Base-by-base conservation (phyloP, 2,888 invertebrate species). In the Acanthosepion esculentum region DNA sequence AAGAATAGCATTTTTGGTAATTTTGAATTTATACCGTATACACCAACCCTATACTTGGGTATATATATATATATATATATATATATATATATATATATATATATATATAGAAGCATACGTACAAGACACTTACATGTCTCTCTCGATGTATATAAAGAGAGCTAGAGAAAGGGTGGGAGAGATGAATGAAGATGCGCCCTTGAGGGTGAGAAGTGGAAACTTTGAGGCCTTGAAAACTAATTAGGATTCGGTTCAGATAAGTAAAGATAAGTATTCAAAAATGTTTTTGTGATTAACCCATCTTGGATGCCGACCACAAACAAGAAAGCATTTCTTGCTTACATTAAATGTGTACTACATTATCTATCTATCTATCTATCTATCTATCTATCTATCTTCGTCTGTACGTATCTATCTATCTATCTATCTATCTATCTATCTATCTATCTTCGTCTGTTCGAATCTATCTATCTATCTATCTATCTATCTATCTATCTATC, bases 261-360 rank as follows among this genome's bases (percentile, higher is more conserved):
- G n/a, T 78, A n/a, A 15, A 78, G 78, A 78, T 78, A 78, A 78
- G 78, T 78, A 78, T 78, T 78, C 78, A 5, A 78, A 78, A 78
- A 78, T 78, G 78, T n/a, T 78, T 78, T 78, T 78, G n/a, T 18
- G n/a, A 78, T 78, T 78, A 78, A 78, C 78, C 33, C 78, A 78
- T n/a, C n/a, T 78, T 78, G 78, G 78, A 33, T n/a, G 78, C 78
- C 78, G 78, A 78, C n/a, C 78, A 78, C 78, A n/a, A 78, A 78
- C 78, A 78, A 78, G 78, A 78, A 78, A 78, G 78, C 78, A 18
- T n/a, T 78, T 78, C 78, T 78, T 78, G n/a, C 78, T 78, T 78
- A n/a, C 78, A 78, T 78, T 78, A 33, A 78, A 78, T 78, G 15
- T n/a, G 12, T 78, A 78, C n/a, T 33, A 78, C 78, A 33, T 78